These are phyloP conservation scores for Tadarida brasiliensis DNA, from an alignment of 2,797 vertebrate species.

Conservation along the genomic window DNA sequence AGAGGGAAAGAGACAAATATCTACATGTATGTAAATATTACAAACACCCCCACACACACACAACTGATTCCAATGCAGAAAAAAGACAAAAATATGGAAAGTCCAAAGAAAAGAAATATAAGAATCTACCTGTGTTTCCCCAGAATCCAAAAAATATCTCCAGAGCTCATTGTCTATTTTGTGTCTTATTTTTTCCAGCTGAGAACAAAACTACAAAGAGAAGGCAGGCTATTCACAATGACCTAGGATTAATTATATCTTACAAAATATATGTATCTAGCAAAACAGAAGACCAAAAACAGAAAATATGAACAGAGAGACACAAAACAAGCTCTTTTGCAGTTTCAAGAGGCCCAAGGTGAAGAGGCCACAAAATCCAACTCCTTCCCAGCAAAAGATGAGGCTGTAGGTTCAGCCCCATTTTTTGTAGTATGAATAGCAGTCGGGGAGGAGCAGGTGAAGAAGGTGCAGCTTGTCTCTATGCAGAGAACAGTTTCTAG, in stretches of 20 bases:
- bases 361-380: background rate
- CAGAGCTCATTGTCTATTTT: background rate
- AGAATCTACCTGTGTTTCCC: background rate
- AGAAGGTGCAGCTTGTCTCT: background rate
- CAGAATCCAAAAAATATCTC: background rate
- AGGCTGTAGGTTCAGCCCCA: background rate
- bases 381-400: background rate
- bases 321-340: background rate
- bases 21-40: background rate
- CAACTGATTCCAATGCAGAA: background rate
- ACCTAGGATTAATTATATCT: constrained; percentile 55
- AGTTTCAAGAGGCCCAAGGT: background rate
- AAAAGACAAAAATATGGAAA: background rate
- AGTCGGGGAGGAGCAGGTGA: background rate
- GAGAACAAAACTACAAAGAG: constrained; percentile 44
- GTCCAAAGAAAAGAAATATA: background rate
- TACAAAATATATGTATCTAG: constrained; percentile 32
- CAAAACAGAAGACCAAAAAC: background rate
- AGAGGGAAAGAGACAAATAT: background rate
- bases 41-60: background rate
- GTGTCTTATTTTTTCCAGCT: background rate
- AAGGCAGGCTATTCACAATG: constrained; percentile 18
- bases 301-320: background rate
- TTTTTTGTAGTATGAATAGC: background rate
- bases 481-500: background rate